Evolutionary conservation across 2,113 vertebrate species (phyloP).

Genomic region (Nettapus auritus): DNA sequence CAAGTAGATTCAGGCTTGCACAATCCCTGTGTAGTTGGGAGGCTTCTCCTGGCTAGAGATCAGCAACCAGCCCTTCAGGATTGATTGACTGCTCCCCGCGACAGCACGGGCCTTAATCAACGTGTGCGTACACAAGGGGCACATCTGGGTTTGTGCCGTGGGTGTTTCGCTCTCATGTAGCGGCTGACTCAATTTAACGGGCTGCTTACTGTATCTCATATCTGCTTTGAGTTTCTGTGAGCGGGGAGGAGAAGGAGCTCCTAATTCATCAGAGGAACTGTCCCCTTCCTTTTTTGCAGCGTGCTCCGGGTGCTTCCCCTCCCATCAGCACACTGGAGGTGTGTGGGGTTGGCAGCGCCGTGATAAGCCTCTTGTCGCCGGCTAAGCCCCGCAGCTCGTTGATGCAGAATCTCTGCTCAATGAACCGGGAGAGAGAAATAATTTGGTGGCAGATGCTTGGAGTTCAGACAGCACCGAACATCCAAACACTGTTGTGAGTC

Average conservation of each 20-base stretch:
- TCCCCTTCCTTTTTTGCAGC: background rate
- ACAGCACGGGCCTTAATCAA: conserved; percentile 49
- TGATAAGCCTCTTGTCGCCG: background rate
- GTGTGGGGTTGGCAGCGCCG: background rate
- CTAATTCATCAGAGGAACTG: background rate
- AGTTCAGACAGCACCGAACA: background rate
- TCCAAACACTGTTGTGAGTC: background rate
- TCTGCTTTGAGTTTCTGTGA: background rate
- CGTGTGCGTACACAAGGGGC: conserved; percentile 7
- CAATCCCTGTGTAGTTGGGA: background rate
- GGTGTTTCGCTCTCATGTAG: background rate
- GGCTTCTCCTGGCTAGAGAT: conserved; percentile 49
- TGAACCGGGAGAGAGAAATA: conserved; percentile 23
- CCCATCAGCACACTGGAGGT: background rate
- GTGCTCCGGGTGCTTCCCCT: background rate
- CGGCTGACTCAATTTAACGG: background rate
- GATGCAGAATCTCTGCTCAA: conserved; percentile 37
- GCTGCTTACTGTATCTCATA: background rate
- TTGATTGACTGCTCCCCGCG: conserved; percentile 38
- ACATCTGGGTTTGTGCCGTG: background rate
- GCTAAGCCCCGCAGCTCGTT: conserved; percentile 5
- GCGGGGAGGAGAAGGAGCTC: background rate
- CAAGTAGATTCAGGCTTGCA: background rate
- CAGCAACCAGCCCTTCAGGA: conserved; percentile 21
- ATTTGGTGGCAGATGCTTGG: conserved; percentile 55